phyloP scores from a whole-genome alignment of 2,797 vertebrate genomes.

The Microcaecilia unicolor region DNA sequence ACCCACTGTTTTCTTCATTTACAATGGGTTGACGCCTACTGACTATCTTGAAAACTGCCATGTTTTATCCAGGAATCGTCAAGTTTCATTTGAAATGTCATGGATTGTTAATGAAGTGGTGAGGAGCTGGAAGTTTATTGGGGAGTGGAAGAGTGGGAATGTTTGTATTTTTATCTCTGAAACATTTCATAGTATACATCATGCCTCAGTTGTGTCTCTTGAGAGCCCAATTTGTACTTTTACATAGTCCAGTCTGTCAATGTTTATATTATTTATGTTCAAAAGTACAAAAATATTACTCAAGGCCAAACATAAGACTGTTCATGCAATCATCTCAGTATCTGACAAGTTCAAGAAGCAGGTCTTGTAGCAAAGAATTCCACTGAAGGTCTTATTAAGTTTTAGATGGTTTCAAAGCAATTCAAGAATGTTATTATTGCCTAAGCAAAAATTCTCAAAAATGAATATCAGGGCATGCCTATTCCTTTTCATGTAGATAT shows the following conservation, averaged over 20 bases:
- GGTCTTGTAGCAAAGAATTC: background rate
- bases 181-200: background rate
- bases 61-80: too few species aligned
- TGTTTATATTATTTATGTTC: too few species aligned
- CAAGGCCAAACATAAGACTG: background rate
- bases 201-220: background rate
- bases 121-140: too few species aligned
- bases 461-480: background rate
- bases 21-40: too few species aligned
- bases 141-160: background rate
- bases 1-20: too few species aligned
- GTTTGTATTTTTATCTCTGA: background rate
- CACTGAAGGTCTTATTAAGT: background rate
- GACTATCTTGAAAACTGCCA: too few species aligned
- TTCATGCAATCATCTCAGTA: background rate
- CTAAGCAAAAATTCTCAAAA: background rate
- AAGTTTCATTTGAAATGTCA: too few species aligned
- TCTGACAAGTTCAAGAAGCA: background rate
- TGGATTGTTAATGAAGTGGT: too few species aligned
- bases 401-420: background rate
- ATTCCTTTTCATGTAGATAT: background rate
- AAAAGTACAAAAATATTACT: background rate
- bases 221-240: background rate
- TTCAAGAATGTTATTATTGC: background rate
- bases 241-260: background rate